These are phyloP conservation scores for Drosophila longiperda DNA, from an alignment of 2,888 invertebrate species.

Conservation along the genomic window DNA sequence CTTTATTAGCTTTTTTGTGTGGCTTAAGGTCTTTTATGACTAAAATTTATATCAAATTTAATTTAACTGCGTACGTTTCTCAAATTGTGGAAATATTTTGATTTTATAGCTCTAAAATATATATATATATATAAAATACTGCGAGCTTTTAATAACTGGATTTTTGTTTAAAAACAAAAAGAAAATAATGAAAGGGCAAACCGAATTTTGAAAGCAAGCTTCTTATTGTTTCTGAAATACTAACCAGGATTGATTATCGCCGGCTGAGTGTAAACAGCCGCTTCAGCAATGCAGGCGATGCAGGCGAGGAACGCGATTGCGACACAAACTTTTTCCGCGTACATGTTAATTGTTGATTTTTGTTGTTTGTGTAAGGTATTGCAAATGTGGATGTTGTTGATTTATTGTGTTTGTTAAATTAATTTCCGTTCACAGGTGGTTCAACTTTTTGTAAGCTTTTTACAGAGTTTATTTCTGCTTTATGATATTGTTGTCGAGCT, in stretches of 20 bases:
- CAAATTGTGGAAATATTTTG: neutral
- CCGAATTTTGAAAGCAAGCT: neutral
- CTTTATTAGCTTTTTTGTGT: constrained; percentile 45
- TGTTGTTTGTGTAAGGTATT: constrained; percentile 7
- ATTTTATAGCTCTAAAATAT: neutral
- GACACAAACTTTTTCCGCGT: constrained; percentile 74
- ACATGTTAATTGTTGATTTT: constrained; percentile 62
- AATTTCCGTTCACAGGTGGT: constrained; percentile 25
- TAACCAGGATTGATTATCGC: constrained; percentile 82
- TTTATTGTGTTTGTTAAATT: constrained; percentile 6
- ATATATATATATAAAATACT: neutral
- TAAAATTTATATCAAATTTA: constrained; percentile 37
- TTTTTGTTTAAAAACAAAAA: neutral
- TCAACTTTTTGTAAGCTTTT: constrained; percentile 13
- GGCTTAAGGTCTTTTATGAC: constrained; percentile 54
- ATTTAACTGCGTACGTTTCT: constrained; percentile 39
- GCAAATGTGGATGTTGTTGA: constrained; percentile 8
- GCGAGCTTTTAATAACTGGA: neutral
- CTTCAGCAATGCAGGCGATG: constrained; percentile 67
- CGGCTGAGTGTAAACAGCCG: constrained; percentile 81
- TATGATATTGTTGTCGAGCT: constrained; percentile 25
- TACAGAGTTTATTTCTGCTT: neutral
- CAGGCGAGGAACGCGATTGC: constrained; percentile 66
- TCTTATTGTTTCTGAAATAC: constrained; percentile 58
- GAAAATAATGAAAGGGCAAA: neutral